These are phyloP conservation scores for Bombylius discolor DNA, from an alignment of 2,888 invertebrate genomes.

Conservation along the genomic window DNA sequence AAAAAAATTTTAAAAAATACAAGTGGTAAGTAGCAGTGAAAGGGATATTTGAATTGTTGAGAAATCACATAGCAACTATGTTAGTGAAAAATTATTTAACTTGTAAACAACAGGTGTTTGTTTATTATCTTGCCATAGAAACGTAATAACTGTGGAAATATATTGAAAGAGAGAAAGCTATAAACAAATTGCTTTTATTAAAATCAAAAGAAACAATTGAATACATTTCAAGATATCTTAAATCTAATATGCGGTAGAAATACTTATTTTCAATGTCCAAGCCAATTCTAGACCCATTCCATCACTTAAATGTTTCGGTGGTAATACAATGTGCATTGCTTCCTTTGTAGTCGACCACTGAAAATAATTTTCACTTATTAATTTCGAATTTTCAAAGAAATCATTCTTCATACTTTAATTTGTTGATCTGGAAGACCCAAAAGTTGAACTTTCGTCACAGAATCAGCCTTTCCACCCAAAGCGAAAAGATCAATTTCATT, in stretches of 20 bases:
- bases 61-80: too few species aligned
- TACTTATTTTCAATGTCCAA: conserved; percentile 33
- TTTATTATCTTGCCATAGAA: too few species aligned
- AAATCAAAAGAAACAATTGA: too few species aligned
- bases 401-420: conserved; percentile 20
- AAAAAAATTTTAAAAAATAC: too few species aligned
- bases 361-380: neutral
- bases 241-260: conserved; percentile 13
- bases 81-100: too few species aligned
- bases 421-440: conserved; percentile 38
- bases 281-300: conserved; percentile 27
- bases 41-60: too few species aligned
- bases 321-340: conserved; percentile 26
- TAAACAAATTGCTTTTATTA: too few species aligned
- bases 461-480: conserved; percentile 25
- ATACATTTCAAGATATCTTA: too few species aligned
- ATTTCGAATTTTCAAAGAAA: neutral
- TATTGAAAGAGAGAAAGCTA: too few species aligned
- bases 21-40: too few species aligned
- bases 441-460: conserved; percentile 34
- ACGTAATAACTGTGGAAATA: too few species aligned
- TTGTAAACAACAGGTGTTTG: too few species aligned
- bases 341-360: conserved; percentile 25
- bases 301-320: conserved; percentile 30
- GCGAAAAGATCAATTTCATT: conserved; percentile 40